These are phyloP conservation scores for Congeria kusceri DNA, from an alignment of 2,888 invertebrate genomes.

Conservation along the genomic window DNA sequence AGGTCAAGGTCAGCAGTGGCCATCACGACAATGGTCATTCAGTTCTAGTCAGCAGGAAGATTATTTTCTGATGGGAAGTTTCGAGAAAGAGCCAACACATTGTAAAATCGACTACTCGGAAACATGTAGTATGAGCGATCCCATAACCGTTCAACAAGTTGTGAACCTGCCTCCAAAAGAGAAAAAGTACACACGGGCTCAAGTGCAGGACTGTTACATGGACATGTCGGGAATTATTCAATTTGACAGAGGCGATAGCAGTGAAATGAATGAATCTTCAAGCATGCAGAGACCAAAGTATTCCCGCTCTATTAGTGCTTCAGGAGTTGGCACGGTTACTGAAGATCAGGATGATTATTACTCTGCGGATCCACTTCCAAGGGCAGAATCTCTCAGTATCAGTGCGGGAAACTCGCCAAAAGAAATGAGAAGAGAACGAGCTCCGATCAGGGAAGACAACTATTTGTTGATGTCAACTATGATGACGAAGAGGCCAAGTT, in stretches of 20 bases:
- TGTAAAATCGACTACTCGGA: constrained; percentile 52
- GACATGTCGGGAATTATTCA: constrained; percentile 74
- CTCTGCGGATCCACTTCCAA: constrained; percentile 8
- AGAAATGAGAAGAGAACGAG: constrained; percentile 41
- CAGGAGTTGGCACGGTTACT: constrained; percentile 31
- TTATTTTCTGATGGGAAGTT: constrained; percentile 66
- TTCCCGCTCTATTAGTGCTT: constrained; percentile 67
- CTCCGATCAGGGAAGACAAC: constrained; percentile 72
- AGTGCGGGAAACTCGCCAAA: constrained; percentile 64
- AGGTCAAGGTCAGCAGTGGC: constrained; percentile 38
- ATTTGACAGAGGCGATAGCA: constrained; percentile 44
- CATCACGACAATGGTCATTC: constrained; percentile 24
- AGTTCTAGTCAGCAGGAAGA: constrained; percentile 57
- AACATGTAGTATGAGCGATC: constrained; percentile 59
- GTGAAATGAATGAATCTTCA: constrained; percentile 18
- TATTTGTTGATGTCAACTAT: constrained; percentile 78
- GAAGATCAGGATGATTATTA: constrained; percentile 17
- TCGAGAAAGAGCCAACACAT: constrained; percentile 58
- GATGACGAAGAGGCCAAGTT: constrained; percentile 60
- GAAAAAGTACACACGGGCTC: constrained; percentile 26
- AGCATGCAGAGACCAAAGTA: constrained; percentile 50
- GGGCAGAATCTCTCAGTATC: constrained; percentile 43
- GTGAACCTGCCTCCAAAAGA: constrained; percentile 61
- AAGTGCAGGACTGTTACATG: constrained; percentile 69
- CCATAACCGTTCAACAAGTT: constrained; percentile 53